Percentiles rank a stretch among this genome's conserved stretches.
These are phyloP conservation scores for Actenoides hombroni DNA, from an alignment of 2,113 vertebrate species.

Conservation along the genomic window DNA sequence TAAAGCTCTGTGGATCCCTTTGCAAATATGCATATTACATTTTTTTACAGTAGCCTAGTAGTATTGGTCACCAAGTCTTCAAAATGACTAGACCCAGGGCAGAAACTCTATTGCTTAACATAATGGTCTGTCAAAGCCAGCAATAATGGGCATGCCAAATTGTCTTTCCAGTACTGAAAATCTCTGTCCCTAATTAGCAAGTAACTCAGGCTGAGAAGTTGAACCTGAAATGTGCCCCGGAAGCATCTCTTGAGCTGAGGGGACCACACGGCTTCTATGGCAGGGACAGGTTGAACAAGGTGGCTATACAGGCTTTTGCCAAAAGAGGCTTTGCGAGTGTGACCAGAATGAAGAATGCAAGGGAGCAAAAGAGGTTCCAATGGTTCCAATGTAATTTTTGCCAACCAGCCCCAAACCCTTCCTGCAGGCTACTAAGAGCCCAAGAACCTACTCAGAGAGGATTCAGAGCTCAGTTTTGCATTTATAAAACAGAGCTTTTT, in stretches of 20 bases:
- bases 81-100: neutral
- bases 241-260: neutral
- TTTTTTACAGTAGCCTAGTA: neutral
- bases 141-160: neutral
- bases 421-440: neutral
- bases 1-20: neutral
- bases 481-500: neutral
- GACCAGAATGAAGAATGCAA: fast-evolving
- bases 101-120: neutral
- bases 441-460: neutral
- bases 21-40: neutral
- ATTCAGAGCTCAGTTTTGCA: neutral
- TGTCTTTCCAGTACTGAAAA: neutral
- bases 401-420: neutral
- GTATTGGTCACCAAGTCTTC: neutral
- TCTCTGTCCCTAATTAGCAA: neutral
- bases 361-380: fast-evolving
- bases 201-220: neutral
- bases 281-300: neutral
- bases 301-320: neutral
- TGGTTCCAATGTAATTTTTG: fast-evolving
- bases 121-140: neutral
- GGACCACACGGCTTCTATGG: neutral
- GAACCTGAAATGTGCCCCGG: neutral
- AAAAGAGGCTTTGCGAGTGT: neutral